Percentiles rank a stretch among this genome's conserved stretches.
These are phyloP conservation scores for Leptodactylus fuscus DNA, from an alignment of 2,113 vertebrate species.

Conservation along the genomic window DNA sequence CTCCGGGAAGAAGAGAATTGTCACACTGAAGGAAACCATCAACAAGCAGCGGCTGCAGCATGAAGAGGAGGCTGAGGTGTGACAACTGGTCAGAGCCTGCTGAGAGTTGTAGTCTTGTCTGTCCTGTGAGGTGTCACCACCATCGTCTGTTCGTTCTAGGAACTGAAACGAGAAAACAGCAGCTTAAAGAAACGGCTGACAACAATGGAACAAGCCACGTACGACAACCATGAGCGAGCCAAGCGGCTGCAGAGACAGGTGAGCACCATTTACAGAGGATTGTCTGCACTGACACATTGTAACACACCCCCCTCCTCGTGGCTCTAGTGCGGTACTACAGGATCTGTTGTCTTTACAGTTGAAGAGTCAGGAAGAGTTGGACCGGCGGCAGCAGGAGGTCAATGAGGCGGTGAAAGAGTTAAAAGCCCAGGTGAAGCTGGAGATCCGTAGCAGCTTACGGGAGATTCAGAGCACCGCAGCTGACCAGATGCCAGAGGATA, in stretches of 20 bases:
- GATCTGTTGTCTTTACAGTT: conserved; percentile 65
- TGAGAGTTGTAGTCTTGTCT: neutral
- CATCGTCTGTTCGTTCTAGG: conserved; percentile 59
- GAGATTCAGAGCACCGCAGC: conserved; percentile 66
- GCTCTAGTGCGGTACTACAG: too few species aligned
- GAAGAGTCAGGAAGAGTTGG: conserved; percentile 69
- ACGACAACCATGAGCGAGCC: conserved; percentile 64
- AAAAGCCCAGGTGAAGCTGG: conserved; percentile 75
- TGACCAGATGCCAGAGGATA: conserved; percentile 35
- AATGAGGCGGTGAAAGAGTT: conserved; percentile 70
- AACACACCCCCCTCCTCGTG: too few species aligned
- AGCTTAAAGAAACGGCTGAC: conserved; percentile 68
- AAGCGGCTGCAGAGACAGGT: conserved; percentile 47
- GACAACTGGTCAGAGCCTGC: conserved; percentile 9
- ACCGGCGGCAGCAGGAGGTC: conserved; percentile 72
- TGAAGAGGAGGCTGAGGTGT: conserved; percentile 72
- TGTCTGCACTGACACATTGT: too few species aligned
- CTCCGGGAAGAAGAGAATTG: conserved; percentile 72
- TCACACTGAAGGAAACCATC: conserved; percentile 70
- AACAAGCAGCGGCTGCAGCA: conserved; percentile 67
- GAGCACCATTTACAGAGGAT: too few species aligned
- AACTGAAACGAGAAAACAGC: conserved; percentile 65
- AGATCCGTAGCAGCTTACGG: conserved; percentile 70
- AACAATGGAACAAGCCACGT: conserved; percentile 64
- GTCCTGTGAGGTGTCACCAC: too few species aligned